Evolutionary conservation across 2,113 vertebrate genomes (phyloP), one percentile per base, ranked within the genome.

Genomic region (Chionis minor): DNA sequence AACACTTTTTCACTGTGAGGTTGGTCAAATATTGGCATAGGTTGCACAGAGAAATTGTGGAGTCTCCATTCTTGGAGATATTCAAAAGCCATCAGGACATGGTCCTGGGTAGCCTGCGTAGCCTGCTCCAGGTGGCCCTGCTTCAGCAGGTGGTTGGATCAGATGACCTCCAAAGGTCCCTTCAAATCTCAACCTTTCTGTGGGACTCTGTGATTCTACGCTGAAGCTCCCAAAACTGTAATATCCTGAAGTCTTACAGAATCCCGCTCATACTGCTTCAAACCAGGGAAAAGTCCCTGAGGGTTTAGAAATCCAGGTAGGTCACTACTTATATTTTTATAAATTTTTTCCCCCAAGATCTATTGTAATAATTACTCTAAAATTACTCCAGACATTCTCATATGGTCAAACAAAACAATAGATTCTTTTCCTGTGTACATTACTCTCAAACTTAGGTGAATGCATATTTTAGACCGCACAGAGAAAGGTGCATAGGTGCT

Each of bases 261-360:
- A 70, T 42, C 18, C 21, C 56, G 8, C 28, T 58, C 2, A 52
- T 63, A 47, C 18, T 18, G 12, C 26, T 6, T 88, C 30, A 65
- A 80, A 67, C 6, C 47, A 79, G 14, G 26, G 19, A 71, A 74
- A 88, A 65, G 16, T 75, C 51, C 20, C 21, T 8, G 24, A 65
- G 19, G 18, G 8, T 74, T 44, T 4, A 65, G 56, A 81, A 74
- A 88, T 44, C 30, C 30, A 59, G 11, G 44, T 70, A 85, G 63
- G 7, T 52, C 30, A 42, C 26, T 81, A 92, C 44, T 42, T 13
- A 28, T 45, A 85, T 30, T 56, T 85, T 45, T 55, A 82, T 15
- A 35, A 15, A 0, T 6, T 24, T 35, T 40, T 66, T 4, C 2
- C 19, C 24, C 35, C 17, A 26, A 35, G 10, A 23, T 73, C 55